A percentile compares a stretch with the other conserved stretches of the same genome.
Conservation (phyloP, 2,113 vertebrate species). For the Agelaius phoeniceus region DNA sequence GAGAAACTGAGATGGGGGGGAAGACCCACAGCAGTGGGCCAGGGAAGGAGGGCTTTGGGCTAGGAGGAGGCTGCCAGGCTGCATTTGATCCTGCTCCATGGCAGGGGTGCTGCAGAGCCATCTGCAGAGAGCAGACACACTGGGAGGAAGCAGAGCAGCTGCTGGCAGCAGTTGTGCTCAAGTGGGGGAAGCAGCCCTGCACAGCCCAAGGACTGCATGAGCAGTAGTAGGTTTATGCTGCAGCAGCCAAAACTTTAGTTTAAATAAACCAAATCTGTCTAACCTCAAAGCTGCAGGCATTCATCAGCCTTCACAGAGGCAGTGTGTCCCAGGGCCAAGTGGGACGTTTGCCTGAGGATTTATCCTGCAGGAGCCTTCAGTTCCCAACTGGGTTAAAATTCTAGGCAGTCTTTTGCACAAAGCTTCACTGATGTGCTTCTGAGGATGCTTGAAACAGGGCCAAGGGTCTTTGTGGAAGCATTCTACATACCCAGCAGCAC, state of each 20-base stretch:
- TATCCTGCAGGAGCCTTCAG: conserved; percentile 1
- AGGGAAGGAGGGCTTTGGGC: neutral
- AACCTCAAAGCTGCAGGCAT: conserved; percentile 42
- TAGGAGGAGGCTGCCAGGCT: neutral
- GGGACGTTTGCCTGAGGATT: conserved; percentile 29
- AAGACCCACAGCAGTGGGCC: neutral
- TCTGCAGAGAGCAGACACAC: neutral
- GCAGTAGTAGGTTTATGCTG: conserved; percentile 57
- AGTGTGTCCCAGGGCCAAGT: neutral
- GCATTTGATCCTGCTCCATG: neutral
- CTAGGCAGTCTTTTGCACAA: conserved; percentile 26
- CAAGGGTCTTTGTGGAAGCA: neutral
- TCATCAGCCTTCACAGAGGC: conserved; percentile 44
- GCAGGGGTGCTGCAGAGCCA: neutral
- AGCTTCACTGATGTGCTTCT: neutral
- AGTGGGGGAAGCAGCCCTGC: conserved; percentile 3
- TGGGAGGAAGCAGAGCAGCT: neutral
- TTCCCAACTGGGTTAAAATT: conserved; percentile 22
- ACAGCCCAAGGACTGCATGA: conserved; percentile 1
- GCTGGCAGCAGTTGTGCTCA: neutral
- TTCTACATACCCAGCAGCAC: neutral
- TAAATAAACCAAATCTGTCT: conserved; percentile 58
- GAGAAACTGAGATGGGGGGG: neutral
- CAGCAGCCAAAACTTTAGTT: conserved; percentile 54
- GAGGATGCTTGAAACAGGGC: neutral